A percentile compares a stretch with the other conserved stretches of the same genome.
These are phyloP conservation scores for Cheiracanthium punctorium DNA, from an alignment of 2,888 invertebrate species.

Conservation along the genomic window DNA sequence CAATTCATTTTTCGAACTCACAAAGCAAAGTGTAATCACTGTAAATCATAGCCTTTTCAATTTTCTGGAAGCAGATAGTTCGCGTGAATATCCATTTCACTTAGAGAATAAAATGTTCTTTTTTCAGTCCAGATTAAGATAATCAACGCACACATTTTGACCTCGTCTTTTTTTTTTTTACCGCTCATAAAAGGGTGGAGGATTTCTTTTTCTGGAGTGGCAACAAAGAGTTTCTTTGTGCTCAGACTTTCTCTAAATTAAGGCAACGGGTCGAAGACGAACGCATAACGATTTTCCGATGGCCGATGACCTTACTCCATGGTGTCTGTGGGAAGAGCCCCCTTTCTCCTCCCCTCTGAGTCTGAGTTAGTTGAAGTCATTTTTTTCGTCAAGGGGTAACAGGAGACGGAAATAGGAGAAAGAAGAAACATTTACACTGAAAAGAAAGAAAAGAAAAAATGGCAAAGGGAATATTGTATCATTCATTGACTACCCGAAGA, in stretches of 20 bases:
- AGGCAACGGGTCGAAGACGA: background rate
- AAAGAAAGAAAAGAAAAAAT: background rate
- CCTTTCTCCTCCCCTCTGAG: background rate
- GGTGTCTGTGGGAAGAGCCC: background rate
- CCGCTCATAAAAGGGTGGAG: background rate
- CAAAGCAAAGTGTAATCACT: no score
- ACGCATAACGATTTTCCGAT: background rate
- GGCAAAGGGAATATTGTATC: no score
- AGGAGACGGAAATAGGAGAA: conserved; percentile 18
- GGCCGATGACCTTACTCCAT: background rate
- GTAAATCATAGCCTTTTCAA: no score
- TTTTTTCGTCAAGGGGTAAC: conserved; percentile 29
- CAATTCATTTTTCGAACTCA: no score
- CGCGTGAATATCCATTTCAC: no score
- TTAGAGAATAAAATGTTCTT: no score
- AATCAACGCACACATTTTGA: no score
- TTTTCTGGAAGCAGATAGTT: no score
- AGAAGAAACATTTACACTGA: conserved; percentile 8
- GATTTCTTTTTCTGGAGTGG: background rate
- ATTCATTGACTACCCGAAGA: no score
- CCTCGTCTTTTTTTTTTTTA: background rate
- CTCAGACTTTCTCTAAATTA: background rate
- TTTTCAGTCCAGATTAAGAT: no score
- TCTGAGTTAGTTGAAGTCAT: conserved; percentile 12
- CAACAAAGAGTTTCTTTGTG: background rate